These are phyloP conservation scores for Hoplostethus atlanticus DNA, from an alignment of 2,797 vertebrate genomes.

Conservation along the genomic window DNA sequence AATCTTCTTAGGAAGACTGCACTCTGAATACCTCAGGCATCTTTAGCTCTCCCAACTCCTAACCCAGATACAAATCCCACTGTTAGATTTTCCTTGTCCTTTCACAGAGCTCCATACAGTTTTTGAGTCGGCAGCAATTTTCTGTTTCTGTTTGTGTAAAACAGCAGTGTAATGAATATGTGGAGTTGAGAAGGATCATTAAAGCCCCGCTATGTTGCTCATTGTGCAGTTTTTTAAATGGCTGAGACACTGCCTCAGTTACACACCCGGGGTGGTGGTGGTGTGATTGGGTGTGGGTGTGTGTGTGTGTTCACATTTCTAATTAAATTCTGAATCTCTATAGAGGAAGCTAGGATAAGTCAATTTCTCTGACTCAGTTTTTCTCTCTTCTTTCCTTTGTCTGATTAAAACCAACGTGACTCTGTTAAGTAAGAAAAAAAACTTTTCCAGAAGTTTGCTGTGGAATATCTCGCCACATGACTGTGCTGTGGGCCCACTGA, in stretches of 20 bases:
- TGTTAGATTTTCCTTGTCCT: constrained; percentile 10
- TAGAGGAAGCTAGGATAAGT: constrained; percentile 38
- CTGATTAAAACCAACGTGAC: constrained; percentile 18
- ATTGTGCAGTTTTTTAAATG: constrained; percentile 48
- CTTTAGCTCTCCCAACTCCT: constrained; percentile 21
- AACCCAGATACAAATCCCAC: constrained; percentile 19
- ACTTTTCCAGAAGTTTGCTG: neutral
- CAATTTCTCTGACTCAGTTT: constrained; percentile 25
- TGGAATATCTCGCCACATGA: constrained; percentile 4
- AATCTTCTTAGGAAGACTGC: constrained; percentile 20
- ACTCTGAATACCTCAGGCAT: neutral
- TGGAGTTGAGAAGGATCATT: constrained; percentile 38
- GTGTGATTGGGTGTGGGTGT: neutral
- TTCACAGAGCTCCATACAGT: neutral
- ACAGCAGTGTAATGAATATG: constrained; percentile 17
- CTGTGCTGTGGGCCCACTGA: no score
- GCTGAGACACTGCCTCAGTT: constrained; percentile 16
- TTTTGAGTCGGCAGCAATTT: constrained; percentile 11
- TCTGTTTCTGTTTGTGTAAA: constrained; percentile 15
- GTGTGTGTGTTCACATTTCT: constrained; percentile 34
- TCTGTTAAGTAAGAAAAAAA: constrained; percentile 24
- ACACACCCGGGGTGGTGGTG: constrained; percentile 23
- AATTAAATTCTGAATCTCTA: constrained; percentile 52
- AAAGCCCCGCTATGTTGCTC: constrained; percentile 40
- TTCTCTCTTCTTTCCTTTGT: neutral